Base-by-base conservation (phyloP, 1,140 invertebrate species). In the Macrosteles quadrilineatus region DNA sequence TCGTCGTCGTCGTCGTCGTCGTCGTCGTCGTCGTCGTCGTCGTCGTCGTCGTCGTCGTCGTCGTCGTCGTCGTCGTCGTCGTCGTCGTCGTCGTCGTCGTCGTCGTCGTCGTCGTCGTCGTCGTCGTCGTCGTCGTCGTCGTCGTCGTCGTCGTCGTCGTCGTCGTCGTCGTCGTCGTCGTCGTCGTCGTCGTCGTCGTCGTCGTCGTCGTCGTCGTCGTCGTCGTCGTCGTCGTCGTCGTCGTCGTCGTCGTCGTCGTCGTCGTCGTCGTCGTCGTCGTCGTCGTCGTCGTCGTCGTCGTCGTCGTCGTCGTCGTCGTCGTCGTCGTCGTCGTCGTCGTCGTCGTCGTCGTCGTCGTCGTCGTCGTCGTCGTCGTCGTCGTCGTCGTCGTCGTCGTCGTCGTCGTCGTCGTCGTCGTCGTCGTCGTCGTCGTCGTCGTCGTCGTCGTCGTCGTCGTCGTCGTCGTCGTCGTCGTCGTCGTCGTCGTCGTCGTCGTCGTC, bases 291-390 rank as follows among this genome's bases (percentile, higher is more conserved):
- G n/a, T n/a, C n/a, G n/a, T n/a, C n/a, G n/a, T n/a, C 64, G 2
- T 43, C 64, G 1, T 66, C 27, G 6, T 66, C 27, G 2, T 66
- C 64, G 6, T 66, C 32, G 6, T 66, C 64, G 1, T 47, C 64
- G 2, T 66, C 64, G 1, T 66, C 64, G 1, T 66, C 27, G 3
- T 40, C 64, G 11, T 66, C 4, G 6, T 47, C 21, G 9, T 25
- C 31, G 2, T 30, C 31, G 1, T 40, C 27, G 21, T 47, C 31
- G 3, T 66, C 64, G 1, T 63, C 27, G 12, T 63, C 59, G 12
- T 63, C 64, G 6, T 40, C 59, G 1, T 63, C 59, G 9, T 63
- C 19, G 11, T 29, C 59, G 1, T 63, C 19, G 4, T 63, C 59
- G 6, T 66, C 32, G 11, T 63, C 59, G n/a, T n/a, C n/a, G n/a